phyloP scores from a whole-genome alignment of 1,140 invertebrate species.

The Pogonognathellus flavescens region DNA sequence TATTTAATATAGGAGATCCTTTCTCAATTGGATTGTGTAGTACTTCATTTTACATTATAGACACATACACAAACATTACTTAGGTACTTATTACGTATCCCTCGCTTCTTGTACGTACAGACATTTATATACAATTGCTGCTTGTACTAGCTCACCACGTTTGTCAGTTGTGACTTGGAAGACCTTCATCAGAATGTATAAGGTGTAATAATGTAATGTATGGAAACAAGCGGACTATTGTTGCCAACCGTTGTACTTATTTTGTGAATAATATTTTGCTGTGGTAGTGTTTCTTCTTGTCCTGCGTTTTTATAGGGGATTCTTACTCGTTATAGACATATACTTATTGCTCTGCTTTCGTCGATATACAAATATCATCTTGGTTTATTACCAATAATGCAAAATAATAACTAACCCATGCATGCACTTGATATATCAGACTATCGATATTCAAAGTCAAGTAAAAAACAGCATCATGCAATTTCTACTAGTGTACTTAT shows the following conservation, averaged over 20 bases:
- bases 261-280: background rate
- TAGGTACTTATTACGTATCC: background rate
- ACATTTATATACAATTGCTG: background rate
- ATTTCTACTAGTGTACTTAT: too few species aligned
- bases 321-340: background rate
- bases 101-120: too few species aligned
- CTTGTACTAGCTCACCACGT: background rate
- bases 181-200: constrained; percentile 8
- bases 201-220: constrained; percentile 24
- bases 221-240: constrained; percentile 9
- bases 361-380: too few species aligned
- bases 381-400: too few species aligned
- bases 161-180: background rate
- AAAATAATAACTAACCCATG: too few species aligned
- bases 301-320: background rate
- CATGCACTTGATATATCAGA: too few species aligned
- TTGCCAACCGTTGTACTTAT: background rate
- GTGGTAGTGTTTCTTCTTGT: background rate
- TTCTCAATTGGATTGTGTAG: constrained; percentile 16
- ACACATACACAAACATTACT: background rate
- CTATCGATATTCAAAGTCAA: too few species aligned
- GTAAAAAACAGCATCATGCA: too few species aligned
- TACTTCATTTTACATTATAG: constrained; percentile 1
- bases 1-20: background rate
- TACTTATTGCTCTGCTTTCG: background rate